phyloP scores from a whole-genome alignment of 2,888 invertebrate species.

The Drosophila fulvimacula region DNA sequence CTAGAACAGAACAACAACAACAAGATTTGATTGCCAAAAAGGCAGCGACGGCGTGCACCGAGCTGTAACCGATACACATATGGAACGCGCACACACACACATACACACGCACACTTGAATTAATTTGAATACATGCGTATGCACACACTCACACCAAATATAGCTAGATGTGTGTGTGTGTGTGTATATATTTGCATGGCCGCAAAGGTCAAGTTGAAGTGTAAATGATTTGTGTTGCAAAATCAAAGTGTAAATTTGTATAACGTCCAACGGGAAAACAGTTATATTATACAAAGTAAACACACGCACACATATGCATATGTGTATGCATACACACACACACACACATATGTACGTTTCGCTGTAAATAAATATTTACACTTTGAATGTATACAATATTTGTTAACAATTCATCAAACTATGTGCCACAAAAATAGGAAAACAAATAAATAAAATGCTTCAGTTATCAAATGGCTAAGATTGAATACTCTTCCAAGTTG shows the following conservation, averaged over 20 bases:
- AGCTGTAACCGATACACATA: slow-evolving; percentile 54
- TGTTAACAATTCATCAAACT: not conserved
- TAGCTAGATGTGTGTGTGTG: not conserved
- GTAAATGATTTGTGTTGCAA: slow-evolving; percentile 52
- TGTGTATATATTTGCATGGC: slow-evolving; percentile 6
- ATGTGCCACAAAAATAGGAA: slow-evolving; percentile 2
- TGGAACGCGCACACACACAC: slow-evolving; percentile 8
- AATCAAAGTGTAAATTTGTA: slow-evolving; percentile 46
- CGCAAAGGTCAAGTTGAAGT: slow-evolving; percentile 67
- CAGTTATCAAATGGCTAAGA: not conserved
- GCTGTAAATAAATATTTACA: slow-evolving; percentile 8
- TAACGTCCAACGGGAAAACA: slow-evolving; percentile 20
- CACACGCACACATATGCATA: not conserved
- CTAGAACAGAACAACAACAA: slow-evolving; percentile 23
- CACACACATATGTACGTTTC: not conserved
- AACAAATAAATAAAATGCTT: not conserved
- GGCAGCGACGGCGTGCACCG: slow-evolving; percentile 50
- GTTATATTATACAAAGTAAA: slow-evolving; percentile 6
- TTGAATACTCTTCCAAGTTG: not conserved
- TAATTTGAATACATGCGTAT: slow-evolving; percentile 8
- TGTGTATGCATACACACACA: not conserved
- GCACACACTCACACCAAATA: too few species aligned
- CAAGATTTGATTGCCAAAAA: slow-evolving; percentile 52
- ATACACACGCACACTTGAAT: not conserved
- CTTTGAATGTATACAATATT: not conserved